Base-by-base conservation (phyloP, 2,888 invertebrate genomes). In the Noctua comes region DNA sequence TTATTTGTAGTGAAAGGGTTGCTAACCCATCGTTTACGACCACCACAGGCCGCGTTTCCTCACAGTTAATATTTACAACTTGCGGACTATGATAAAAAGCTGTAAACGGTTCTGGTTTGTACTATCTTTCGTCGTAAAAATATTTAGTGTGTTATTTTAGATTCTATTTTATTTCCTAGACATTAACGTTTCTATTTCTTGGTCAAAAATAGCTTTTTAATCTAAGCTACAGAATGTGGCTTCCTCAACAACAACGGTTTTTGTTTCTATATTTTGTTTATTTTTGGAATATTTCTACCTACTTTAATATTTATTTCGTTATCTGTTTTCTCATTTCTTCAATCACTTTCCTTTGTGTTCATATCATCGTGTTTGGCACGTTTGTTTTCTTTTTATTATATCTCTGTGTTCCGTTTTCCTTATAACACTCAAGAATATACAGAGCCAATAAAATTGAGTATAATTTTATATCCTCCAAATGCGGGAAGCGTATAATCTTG, bases 61-160 rank as follows among this genome's bases (percentile, higher is more conserved):
- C 73, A 75, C 71, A 51, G 73, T 80, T 68, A 71, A 77, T 80
- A 87, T 88, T 88, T 82, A 88, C 85, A 77, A 85, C 85, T 82
- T 69, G 51, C 48, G 36, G 66, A 76, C 64, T 80, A 79, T 81
- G 76, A 81, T 86, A 84, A 84, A 79, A 82, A 74, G 75, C 82
- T 72, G 71, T 85, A 77, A 87, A 86, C 73, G 65, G 43, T 73
- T 74, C 59, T 76, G 54, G 59, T 85, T 80, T 78, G 73, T 83
- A 82, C 27, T 74, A 75, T 85, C 68, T 70, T 43, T 76, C 6
- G 21, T 59, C 76, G 59, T 85, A 79, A 85, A 87, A 86, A 81
- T 74, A 54, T 68, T 77, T 68, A 78, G 40, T 77, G 74, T 64
- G 36, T 73, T 27, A 75, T 78, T 70, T 46, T 27, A 65, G 21